A percentile compares a stretch with the other conserved stretches of the same genome.
Evolutionary conservation across 35 echinoderm and acorn worm species (phyloP).

Genomic region (Stichopus chloronotus): DNA sequence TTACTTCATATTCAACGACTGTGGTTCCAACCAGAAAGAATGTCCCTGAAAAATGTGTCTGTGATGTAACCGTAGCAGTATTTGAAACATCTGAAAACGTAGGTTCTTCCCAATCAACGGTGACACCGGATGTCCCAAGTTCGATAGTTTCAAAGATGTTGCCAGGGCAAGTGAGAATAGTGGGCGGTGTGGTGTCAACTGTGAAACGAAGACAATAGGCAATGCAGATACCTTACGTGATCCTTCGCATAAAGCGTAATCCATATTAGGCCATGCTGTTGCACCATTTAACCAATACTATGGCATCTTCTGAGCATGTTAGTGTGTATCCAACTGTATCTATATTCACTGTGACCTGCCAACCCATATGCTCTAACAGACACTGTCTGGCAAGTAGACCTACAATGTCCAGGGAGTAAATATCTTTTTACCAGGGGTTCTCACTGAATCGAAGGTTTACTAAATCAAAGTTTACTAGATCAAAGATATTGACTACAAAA

Average conservation of each 20-base stretch:
- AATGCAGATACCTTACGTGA: not conserved
- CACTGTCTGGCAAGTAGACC: too few species aligned
- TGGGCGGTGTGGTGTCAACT: slow-evolving; percentile 28
- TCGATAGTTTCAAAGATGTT: not conserved
- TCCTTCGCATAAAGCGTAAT: not conserved
- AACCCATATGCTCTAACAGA: too few species aligned
- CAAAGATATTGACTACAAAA: too few species aligned
- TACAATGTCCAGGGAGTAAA: too few species aligned
- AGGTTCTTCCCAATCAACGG: slow-evolving; percentile 1
- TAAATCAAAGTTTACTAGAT: too few species aligned
- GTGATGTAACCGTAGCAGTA: not conserved
- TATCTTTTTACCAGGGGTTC: too few species aligned
- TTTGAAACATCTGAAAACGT: slow-evolving; percentile 2
- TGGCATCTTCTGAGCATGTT: not conserved
- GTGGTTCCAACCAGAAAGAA: not conserved
- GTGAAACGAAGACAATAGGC: not conserved
- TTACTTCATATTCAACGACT: not conserved
- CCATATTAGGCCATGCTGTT: not conserved
- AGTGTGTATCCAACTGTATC: not conserved
- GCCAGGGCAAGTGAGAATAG: not conserved
- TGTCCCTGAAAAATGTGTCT: not conserved
- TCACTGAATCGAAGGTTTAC: too few species aligned
- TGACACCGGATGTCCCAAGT: not conserved
- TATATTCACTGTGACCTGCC: too few species aligned
- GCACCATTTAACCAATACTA: not conserved